Evolutionary conservation across 2,113 vertebrate genomes (phyloP), one percentile per base, ranked within the genome.

Genomic region (Perca fluviatilis): DNA sequence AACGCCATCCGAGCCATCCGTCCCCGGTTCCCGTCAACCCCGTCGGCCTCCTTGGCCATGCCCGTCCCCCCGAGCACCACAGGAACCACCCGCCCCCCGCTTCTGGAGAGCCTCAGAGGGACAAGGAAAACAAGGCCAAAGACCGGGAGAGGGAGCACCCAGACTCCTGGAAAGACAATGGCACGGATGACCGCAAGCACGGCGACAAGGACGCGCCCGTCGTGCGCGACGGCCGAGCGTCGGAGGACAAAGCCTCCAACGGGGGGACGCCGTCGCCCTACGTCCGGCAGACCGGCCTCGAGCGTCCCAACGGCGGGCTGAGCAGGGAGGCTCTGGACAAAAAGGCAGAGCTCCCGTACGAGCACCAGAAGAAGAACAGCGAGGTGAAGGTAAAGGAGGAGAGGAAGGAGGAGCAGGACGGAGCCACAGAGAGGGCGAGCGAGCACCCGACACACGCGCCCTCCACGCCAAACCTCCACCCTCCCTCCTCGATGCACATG

Each of bases 311-410:
- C n/a, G 95, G 97, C 18, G 96, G 95, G 47, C 94, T 97, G 30
- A 96, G 88, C 87, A 93, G 97, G 6, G 98, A 99, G 51, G 86
- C 93, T 50, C 68, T 87, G 0, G 98, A 99, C 83, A 97, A 97
- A 91, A 99, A 98, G 91, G 84, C 64, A 0, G 98, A 99, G 87
- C 84, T 94, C 0, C 83, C 93, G 0, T 98, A 96, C 0, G 97
- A 99, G 72, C 96, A 95, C 83, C 94, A 95, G 85, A 98, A 98
- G 95, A 99, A 98, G 95, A 95, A 77, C 90, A 95, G 66, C 1
- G 98, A 99, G 93, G 95, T 99, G 76, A 98, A 97, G 92, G 98
- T 99, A 84, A 99, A 99, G 93, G 98, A 99, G 92, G 98, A 99
- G 83, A 93, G 97, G 74, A 98, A 97, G 86, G 98, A 99, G 92